phyloP scores from a whole-genome alignment of 2,888 invertebrate species.

The Cantharis rustica region DNA sequence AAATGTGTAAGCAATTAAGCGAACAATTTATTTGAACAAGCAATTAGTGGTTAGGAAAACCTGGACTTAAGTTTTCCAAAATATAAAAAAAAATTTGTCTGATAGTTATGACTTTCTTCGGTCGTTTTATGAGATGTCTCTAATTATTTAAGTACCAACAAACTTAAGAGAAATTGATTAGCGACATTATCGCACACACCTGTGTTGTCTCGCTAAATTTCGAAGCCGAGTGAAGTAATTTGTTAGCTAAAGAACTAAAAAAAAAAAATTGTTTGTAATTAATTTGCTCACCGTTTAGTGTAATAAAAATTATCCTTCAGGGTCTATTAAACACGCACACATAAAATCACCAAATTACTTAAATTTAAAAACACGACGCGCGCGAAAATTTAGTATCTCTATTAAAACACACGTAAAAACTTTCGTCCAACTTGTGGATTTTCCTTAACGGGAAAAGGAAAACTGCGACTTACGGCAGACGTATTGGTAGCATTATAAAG shows the following conservation, averaged over 20 bases:
- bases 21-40: neutral
- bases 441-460: neutral
- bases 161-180: neutral
- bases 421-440: neutral
- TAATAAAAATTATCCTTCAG: neutral
- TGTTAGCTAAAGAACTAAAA: neutral
- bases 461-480: neutral
- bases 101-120: no score
- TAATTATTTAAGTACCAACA: neutral
- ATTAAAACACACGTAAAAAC: neutral
- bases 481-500: conserved; percentile 3
- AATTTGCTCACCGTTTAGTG: neutral
- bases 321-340: neutral
- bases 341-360: neutral
- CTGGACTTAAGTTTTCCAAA: neutral
- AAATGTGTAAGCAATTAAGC: neutral
- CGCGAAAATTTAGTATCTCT: neutral
- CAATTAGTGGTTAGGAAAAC: neutral
- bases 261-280: neutral
- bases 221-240: neutral
- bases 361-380: neutral
- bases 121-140: neutral
- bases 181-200: neutral
- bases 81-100: neutral
- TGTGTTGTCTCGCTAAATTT: neutral